Evolutionary conservation across 53 echinoderm and acorn worm genomes (phyloP), one percentile per base, ranked within the genome.

Genomic region (Luidia sarsii): DNA sequence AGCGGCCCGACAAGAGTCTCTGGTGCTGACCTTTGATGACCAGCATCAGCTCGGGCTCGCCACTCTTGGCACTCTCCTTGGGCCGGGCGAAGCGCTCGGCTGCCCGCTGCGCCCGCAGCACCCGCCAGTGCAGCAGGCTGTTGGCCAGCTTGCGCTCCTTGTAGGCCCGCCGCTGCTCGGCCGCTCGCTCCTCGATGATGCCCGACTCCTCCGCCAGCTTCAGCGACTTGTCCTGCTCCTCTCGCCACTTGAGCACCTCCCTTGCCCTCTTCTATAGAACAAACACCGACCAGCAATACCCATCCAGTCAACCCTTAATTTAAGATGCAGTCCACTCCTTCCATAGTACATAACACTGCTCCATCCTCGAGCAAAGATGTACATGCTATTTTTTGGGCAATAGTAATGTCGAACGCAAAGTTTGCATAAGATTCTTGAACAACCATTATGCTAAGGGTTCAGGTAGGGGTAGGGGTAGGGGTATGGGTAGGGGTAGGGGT

Each of bases 1-100:
- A n/a, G n/a, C n/a, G n/a, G n/a, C n/a, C n/a, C n/a, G n/a, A n/a
- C n/a, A n/a, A n/a, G n/a, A n/a, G n/a, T n/a, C n/a, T n/a, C n/a
- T n/a, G n/a, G n/a, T n/a, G n/a, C n/a, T 57, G 56, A 96, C 97
- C 97, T 89, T 93, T 96, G 18, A 96, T 82, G 38, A 96, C 87
- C 22, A 96, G 43, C 67, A 89, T 93, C 38, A 96, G 79, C 65
- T 96, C 90, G 3, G 97, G 93, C 59, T 96, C 91, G 0, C 67
- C 81, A 31, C 90, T 90, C 7, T 80, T 71, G 20, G 39, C 25
- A 2, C 67, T 86, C 72, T 96, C 92, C 51, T 96, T 92, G 3
- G 63, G 71, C 57, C 72, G 70, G 11, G 54, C 51, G 32, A 65
- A 72, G 53, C 85, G 65, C 33, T 88, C 83, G 1, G 65, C 85